phyloP scores from a whole-genome alignment of 2,113 vertebrate species.

The Varanus salvator region DNA sequence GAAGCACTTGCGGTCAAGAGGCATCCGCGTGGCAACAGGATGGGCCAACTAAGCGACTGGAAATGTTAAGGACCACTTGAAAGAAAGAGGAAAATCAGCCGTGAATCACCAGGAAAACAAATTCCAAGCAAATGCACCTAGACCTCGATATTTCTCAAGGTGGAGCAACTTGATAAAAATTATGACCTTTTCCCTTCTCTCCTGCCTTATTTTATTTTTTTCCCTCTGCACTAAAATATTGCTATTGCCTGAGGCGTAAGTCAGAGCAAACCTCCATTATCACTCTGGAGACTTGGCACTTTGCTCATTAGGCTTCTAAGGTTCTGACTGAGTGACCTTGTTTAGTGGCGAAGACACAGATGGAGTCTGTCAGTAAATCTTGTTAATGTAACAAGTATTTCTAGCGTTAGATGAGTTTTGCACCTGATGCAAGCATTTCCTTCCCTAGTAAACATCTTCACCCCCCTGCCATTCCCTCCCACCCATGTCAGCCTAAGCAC shows the following conservation, averaged over 20 bases:
- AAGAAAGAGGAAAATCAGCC: conserved; percentile 54
- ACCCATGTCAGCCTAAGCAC: conserved; percentile 55
- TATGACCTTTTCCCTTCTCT: conserved; percentile 70
- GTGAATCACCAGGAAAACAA: conserved; percentile 45
- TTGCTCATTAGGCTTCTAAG: conserved; percentile 74
- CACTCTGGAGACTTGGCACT: conserved; percentile 76
- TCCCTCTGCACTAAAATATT: conserved; percentile 71
- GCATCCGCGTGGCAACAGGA: conserved; percentile 10
- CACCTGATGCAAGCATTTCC: conserved; percentile 66
- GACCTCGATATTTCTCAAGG: conserved; percentile 68
- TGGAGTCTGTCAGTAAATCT: conserved; percentile 84
- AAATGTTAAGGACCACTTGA: conserved; percentile 28
- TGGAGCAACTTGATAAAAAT: conserved; percentile 68
- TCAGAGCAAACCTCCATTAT: conserved; percentile 72
- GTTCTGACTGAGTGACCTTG: conserved; percentile 80
- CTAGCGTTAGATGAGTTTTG: conserved; percentile 78
- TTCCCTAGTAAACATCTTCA: conserved; percentile 67
- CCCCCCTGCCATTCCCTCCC: conserved; percentile 43
- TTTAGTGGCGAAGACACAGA: conserved; percentile 81
- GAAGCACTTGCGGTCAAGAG: conserved; percentile 9
- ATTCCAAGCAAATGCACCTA: conserved; percentile 24
- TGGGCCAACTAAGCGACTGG: conserved; percentile 30
- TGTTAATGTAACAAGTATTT: conserved; percentile 82
- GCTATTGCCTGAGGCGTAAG: conserved; percentile 74
- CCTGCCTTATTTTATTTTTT: conserved; percentile 72